Evolutionary conservation across 2,888 invertebrate species (phyloP).

Genomic region (Leptogaster cylindrica): DNA sequence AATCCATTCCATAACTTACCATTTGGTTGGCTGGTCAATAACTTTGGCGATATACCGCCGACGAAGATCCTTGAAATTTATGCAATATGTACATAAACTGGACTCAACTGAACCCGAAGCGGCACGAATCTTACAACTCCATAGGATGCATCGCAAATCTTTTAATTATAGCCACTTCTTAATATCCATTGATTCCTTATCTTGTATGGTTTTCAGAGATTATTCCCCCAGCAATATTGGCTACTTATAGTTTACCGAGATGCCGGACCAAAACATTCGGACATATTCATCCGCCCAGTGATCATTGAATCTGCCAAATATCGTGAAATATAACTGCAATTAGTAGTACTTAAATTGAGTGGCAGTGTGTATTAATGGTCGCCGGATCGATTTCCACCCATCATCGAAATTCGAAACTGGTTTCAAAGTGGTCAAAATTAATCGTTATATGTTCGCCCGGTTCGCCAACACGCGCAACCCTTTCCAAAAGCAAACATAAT

Average conservation of each 20-base stretch:
- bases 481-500: not conserved
- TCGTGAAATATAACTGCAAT: slow-evolving; percentile 23
- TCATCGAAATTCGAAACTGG: not conserved
- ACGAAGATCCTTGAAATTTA: too few species aligned
- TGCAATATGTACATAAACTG: too few species aligned
- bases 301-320: slow-evolving; percentile 7
- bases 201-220: not conserved
- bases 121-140: not conserved
- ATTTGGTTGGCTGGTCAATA: too few species aligned
- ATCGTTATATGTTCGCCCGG: not conserved
- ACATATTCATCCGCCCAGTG: not conserved
- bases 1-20: too few species aligned
- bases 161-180: slow-evolving; percentile 8
- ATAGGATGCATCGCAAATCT: not conserved
- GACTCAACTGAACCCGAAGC: too few species aligned
- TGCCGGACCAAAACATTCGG: not conserved
- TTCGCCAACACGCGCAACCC: not conserved
- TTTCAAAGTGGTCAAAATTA: not conserved
- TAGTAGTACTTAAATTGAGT: slow-evolving; percentile 22
- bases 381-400: not conserved
- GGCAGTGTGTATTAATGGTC: not conserved
- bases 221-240: not conserved
- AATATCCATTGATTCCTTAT: not conserved
- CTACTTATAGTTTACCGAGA: not conserved
- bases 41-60: too few species aligned